These are phyloP conservation scores for Euproctis similis DNA, from an alignment of 2,888 invertebrate genomes.

Conservation along the genomic window DNA sequence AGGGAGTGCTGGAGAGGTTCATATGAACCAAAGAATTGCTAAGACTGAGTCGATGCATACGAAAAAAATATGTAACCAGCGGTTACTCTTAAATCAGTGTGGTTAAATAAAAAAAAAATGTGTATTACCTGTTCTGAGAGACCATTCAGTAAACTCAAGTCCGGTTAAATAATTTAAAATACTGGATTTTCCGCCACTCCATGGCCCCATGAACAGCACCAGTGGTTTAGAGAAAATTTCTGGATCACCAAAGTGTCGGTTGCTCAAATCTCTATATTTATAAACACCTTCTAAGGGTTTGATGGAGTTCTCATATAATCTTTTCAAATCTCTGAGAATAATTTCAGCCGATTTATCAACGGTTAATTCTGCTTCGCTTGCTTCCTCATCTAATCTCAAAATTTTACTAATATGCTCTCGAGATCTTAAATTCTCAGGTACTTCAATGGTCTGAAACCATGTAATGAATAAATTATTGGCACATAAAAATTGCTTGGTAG, in stretches of 20 bases:
- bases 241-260: constrained; percentile 93
- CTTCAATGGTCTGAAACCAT: constrained; percentile 82
- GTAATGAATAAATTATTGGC: too few relatives aligned
- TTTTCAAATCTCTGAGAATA: constrained; percentile 89
- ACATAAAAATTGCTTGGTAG: too few relatives aligned
- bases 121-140: constrained; percentile 92
- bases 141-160: constrained; percentile 87
- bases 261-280: constrained; percentile 93
- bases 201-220: constrained; percentile 95
- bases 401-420: constrained; percentile 88
- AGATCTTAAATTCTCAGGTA: constrained; percentile 85
- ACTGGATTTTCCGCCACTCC: constrained; percentile 97
- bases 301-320: constrained; percentile 88
- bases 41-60: too few relatives aligned
- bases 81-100: too few relatives aligned
- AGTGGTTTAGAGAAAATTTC: constrained; percentile 96
- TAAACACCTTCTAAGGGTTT: constrained; percentile 93
- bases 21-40: too few relatives aligned
- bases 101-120: too few relatives aligned
- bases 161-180: constrained; percentile 94
- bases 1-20: too few relatives aligned
- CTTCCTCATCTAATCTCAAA: constrained; percentile 85
- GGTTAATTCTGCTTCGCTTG: constrained; percentile 81
- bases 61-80: background rate
- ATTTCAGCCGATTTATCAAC: constrained; percentile 84